These are phyloP conservation scores for Pyrocoelia pectoralis DNA, from an alignment of 2,888 invertebrate species.

Conservation along the genomic window DNA sequence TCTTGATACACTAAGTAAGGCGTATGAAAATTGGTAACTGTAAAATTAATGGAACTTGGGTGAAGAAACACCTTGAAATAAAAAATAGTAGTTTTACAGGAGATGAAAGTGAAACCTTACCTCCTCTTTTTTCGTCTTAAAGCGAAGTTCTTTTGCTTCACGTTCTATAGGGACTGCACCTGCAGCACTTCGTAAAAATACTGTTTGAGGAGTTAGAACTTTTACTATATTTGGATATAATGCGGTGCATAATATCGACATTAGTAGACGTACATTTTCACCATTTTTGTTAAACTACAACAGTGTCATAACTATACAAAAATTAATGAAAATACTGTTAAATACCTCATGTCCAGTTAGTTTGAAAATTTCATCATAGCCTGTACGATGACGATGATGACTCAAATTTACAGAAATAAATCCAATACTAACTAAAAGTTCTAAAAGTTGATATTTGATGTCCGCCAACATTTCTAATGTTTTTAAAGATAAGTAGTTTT, in stretches of 20 bases:
- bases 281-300: constrained; percentile 76
- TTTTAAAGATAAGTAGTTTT: constrained; percentile 83
- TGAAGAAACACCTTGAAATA: constrained; percentile 66
- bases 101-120: constrained; percentile 57
- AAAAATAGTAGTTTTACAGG: constrained; percentile 30
- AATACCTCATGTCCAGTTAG: constrained; percentile 71
- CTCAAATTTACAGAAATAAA: constrained; percentile 77
- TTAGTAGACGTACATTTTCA: constrained; percentile 75
- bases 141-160: constrained; percentile 74
- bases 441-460: constrained; percentile 83
- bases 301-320: constrained; percentile 6
- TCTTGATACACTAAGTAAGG: constrained; percentile 85
- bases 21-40: constrained; percentile 70
- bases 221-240: constrained; percentile 92
- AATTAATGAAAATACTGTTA: not conserved
- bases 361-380: constrained; percentile 70
- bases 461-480: constrained; percentile 86
- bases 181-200: constrained; percentile 74
- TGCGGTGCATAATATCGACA: constrained; percentile 89
- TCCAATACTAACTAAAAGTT: constrained; percentile 78
- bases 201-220: constrained; percentile 81
- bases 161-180: constrained; percentile 79
- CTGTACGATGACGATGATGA: constrained; percentile 62
- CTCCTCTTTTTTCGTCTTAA: constrained; percentile 77
- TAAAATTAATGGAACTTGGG: constrained; percentile 79